Evolutionary conservation across 2,113 vertebrate genomes (phyloP).

Genomic region (Nannobrachium achirus): DNA sequence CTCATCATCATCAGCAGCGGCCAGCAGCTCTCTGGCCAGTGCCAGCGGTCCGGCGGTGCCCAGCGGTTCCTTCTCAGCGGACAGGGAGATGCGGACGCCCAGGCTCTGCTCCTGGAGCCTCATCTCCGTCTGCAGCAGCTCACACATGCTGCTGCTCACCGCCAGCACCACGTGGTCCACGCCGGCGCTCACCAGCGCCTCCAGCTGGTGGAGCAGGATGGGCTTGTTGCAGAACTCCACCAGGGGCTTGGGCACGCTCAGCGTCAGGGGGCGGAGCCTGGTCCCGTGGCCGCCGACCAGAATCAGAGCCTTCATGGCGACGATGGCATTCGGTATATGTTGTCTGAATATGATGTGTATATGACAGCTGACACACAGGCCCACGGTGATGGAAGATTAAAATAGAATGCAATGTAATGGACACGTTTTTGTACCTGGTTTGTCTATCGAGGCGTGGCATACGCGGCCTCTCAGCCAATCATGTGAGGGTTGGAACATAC

Average conservation of each 20-base stretch:
- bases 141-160: conserved; percentile 94
- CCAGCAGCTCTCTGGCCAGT: conserved; percentile 89
- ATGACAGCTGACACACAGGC: too few species aligned
- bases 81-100: conserved; percentile 92
- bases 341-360: too few species aligned
- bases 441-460: too few species aligned
- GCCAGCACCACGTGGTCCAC: conserved; percentile 93
- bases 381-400: too few species aligned
- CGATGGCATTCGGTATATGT: too few species aligned
- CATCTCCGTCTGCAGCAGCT: conserved; percentile 94
- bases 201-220: conserved; percentile 93
- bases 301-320: conserved; percentile 91
- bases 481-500: too few species aligned
- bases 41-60: conserved; percentile 98
- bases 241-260: conserved; percentile 93
- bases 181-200: conserved; percentile 92
- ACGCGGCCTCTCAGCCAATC: too few species aligned
- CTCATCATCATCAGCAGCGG: conserved; percentile 80
- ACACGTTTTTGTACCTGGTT: too few species aligned
- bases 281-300: conserved; percentile 96
- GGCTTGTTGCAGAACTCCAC: conserved; percentile 98
- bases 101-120: conserved; percentile 92
- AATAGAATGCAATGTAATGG: too few species aligned
- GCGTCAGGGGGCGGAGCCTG: conserved; percentile 89
- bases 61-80: conserved; percentile 94